Base-by-base conservation (phyloP, 2,888 invertebrate species). In the Andrena chrysosceles region DNA sequence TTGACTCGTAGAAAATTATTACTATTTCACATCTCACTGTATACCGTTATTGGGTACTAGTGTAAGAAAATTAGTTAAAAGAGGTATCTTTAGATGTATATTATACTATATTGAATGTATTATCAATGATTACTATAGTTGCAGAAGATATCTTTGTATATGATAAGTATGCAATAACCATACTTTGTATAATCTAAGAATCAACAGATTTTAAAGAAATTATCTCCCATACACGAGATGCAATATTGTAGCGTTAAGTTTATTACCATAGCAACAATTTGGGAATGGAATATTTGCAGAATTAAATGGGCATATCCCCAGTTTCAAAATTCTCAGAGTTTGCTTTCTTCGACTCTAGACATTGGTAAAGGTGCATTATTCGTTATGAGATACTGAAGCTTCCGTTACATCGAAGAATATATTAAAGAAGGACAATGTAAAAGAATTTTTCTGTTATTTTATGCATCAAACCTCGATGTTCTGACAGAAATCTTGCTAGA, bases 251-350 rank as follows among this genome's bases (percentile, higher is more conserved):
- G 48, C n/a, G 56, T 42, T 35, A 7, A 29, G 5, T 70, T 16
- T 4, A 7, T 16, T 31, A 13, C 16, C 2, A 49, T 35, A 29
- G 42, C 13, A 66, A 64, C 2, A 49, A 49, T 60, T 29, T 64
- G 56, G 10, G 16, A 16, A 66, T n/a, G 5, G 31, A 0, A 2
- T n/a, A 8, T n/a, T 54, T 48, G 4, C 26, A 8, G 23, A 54
- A 13, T 49, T 68, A 48, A 62, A 67, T n/a, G 60, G 56, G 70
- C 13, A 67, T n/a, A 42, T 71, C 5, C 23, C 31, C 54, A 54
- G 16, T 35, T 66, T 23, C 8, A 3, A 35, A 49, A 23, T n/a
- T 52, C 5, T 33, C 8, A n/a, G 0, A 29, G 60, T 52, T 35
- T 62, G 26, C 2, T 71, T 62, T 20, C 62, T 10, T 67, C 71